phyloP scores from a whole-genome alignment of 2,113 vertebrate genomes.

The Thunnus thynnus region DNA sequence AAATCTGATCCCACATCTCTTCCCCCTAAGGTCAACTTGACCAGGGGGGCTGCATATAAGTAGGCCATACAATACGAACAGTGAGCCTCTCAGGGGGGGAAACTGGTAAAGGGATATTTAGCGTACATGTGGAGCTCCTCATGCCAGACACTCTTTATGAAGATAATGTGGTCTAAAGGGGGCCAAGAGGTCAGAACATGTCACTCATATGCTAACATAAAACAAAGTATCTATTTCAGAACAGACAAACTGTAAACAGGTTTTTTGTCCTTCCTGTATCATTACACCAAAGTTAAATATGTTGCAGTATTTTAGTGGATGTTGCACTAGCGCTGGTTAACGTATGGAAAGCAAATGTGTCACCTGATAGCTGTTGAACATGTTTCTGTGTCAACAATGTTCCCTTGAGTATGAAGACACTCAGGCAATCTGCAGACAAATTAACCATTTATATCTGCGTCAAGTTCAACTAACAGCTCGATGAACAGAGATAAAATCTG shows the following conservation, averaged over 20 bases:
- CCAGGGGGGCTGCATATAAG: constrained; percentile 2
- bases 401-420: constrained; percentile 21
- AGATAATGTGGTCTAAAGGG: constrained; percentile 18
- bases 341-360: constrained; percentile 30
- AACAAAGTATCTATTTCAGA: constrained; percentile 1
- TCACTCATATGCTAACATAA: constrained; percentile 26
- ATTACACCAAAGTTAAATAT: constrained; percentile 8
- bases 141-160: constrained; percentile 23
- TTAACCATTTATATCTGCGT: constrained; percentile 5
- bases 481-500: neutral
- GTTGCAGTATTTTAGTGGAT: constrained; percentile 2
- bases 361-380: constrained; percentile 32
- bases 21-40: constrained; percentile 37
- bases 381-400: constrained; percentile 35
- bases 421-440: constrained; percentile 22
- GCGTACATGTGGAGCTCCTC: constrained; percentile 17
- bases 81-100: constrained; percentile 31
- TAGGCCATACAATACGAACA: constrained; percentile 36
- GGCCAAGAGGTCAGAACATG: constrained; percentile 30
- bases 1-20: constrained; percentile 49
- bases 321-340: constrained; percentile 2
- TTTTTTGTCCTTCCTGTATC: neutral
- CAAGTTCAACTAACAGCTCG: neutral
- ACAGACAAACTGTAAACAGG: neutral
- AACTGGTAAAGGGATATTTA: constrained; percentile 47